phyloP scores from a whole-genome alignment of 2,797 vertebrate genomes.

The Rhodeus uyekii region DNA sequence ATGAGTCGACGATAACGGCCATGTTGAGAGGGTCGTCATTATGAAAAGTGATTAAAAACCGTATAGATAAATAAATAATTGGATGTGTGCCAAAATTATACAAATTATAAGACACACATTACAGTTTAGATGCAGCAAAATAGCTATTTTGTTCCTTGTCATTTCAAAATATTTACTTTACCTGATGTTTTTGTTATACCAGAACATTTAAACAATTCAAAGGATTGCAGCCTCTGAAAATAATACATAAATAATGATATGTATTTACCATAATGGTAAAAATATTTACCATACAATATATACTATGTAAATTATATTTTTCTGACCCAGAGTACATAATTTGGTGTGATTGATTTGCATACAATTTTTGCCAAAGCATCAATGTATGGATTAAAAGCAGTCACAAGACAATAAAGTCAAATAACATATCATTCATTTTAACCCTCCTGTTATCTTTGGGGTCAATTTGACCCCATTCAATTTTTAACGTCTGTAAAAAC shows the following conservation, averaged over 20 bases:
- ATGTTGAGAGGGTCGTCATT: slow-evolving; percentile 31
- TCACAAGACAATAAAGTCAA: not conserved
- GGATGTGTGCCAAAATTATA: too few species aligned
- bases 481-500: too few species aligned
- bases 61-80: too few species aligned
- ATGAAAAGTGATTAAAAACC: not conserved
- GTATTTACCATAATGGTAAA: not conserved
- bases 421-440: not conserved
- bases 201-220: not conserved
- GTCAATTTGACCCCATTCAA: too few species aligned
- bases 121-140: too few species aligned
- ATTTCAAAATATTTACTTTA: not conserved
- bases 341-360: not conserved
- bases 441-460: too few species aligned
- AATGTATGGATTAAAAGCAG: not conserved
- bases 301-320: not conserved
- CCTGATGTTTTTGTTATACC: not conserved
- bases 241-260: not conserved
- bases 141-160: not conserved
- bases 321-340: not conserved
- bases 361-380: not conserved
- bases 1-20: not conserved
- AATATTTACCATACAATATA: not conserved
- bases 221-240: too few species aligned
- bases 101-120: too few species aligned